A percentile compares a stretch with the other conserved stretches of the same genome.
Conservation (phyloP, 2,888 invertebrate species). For the Cinara cedri region DNA sequence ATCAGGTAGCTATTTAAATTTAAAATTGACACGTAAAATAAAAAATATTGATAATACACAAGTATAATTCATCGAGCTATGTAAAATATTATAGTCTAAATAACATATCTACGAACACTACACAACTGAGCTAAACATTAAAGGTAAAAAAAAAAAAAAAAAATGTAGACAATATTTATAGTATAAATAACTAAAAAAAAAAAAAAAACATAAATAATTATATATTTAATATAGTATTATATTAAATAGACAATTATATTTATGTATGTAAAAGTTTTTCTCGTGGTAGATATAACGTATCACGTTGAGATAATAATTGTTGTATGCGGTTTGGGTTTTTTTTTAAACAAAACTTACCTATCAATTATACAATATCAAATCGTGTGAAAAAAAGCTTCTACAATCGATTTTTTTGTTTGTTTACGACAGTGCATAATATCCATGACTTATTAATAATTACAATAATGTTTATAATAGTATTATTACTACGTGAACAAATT, state of each 20-base stretch:
- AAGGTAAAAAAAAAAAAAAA: too few relatives aligned
- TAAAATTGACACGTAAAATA: slow-evolving; percentile 25
- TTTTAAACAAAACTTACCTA: too few relatives aligned
- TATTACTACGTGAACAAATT: slow-evolving; percentile 15
- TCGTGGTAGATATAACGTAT: slow-evolving; percentile 19
- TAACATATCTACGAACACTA: not conserved
- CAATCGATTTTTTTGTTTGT: too few relatives aligned
- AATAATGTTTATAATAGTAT: slow-evolving; percentile 27
- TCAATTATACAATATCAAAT: too few relatives aligned
- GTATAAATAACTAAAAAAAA: slow-evolving; percentile 43
- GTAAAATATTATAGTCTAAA: not conserved
- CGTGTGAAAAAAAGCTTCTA: too few relatives aligned
- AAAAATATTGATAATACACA: not conserved
- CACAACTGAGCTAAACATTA: slow-evolving; percentile 9
- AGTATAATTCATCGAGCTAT: slow-evolving; percentile 9
- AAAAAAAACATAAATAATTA: slow-evolving; percentile 21
- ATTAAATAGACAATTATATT: not conserved
- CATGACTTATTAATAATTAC: slow-evolving; percentile 11
- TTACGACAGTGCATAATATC: too few relatives aligned
- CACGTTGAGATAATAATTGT: not conserved
- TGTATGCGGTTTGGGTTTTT: too few relatives aligned
- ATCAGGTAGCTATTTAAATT: slow-evolving; percentile 31
- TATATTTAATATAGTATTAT: not conserved
- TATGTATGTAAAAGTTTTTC: slow-evolving; percentile 20
- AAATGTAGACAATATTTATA: slow-evolving; percentile 7